Evolutionary conservation across 2,888 invertebrate genomes (phyloP).

Genomic region (Parnassius mnemosyne): DNA sequence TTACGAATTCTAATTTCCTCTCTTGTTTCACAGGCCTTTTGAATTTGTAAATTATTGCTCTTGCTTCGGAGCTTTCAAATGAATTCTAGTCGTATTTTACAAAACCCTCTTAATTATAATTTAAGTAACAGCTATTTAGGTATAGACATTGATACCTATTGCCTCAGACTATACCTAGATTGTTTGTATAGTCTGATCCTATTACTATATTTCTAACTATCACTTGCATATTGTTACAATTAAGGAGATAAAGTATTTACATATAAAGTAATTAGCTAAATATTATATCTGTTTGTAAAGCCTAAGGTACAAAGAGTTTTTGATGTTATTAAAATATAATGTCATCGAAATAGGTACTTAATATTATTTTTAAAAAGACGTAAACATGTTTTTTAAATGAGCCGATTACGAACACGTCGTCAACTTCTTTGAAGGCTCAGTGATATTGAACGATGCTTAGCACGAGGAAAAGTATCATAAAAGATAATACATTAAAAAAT

Average conservation of each 20-base stretch:
- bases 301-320: constrained; percentile 10
- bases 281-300: background rate
- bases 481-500: constrained; percentile 71
- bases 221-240: no score
- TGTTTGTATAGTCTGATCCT: no score
- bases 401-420: constrained; percentile 12
- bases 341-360: constrained; percentile 4
- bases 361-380: constrained; percentile 9
- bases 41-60: constrained; percentile 76
- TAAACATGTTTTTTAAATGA: background rate
- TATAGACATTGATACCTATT: constrained; percentile 1
- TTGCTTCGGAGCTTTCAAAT: constrained; percentile 61
- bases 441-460: constrained; percentile 51
- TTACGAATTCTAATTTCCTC: constrained; percentile 79
- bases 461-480: constrained; percentile 57
- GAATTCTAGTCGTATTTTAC: constrained; percentile 43
- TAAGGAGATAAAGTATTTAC: background rate
- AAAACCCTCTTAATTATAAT: constrained; percentile 16
- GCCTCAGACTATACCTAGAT: no score
- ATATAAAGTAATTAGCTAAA: background rate
- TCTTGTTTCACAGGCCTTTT: constrained; percentile 77
- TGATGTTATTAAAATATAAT: constrained; percentile 17
- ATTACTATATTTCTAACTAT: no score
- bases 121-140: constrained; percentile 14
- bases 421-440: constrained; percentile 48